Conservation (phyloP, 2,797 vertebrate species). For the Fistularia tabacaria region DNA sequence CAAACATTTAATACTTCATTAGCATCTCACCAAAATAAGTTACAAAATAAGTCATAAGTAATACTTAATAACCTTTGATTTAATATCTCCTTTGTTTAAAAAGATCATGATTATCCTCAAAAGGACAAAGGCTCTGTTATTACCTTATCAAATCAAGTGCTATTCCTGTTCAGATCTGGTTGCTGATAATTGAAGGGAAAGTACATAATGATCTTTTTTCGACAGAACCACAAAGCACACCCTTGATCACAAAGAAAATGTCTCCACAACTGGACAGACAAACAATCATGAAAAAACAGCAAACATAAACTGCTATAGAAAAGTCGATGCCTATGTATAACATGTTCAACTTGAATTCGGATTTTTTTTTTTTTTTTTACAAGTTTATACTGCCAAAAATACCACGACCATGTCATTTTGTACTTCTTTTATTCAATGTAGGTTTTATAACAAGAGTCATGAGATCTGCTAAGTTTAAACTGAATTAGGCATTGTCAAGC, state of each 20-base stretch:
- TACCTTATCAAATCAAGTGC: conserved; percentile 59
- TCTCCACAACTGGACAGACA: conserved; percentile 1
- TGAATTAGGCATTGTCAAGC: conserved; percentile 21
- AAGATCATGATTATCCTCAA: not conserved
- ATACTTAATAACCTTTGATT: not conserved
- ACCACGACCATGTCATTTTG: not conserved
- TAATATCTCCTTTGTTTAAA: not conserved
- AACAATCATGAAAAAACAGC: too few species aligned
- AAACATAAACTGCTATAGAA: too few species aligned
- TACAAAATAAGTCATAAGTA: not conserved
- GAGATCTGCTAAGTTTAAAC: conserved; percentile 31
- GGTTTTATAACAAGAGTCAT: conserved; percentile 40
- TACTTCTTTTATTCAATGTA: conserved; percentile 1
- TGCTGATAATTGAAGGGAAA: conserved; percentile 42
- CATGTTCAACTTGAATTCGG: too few species aligned
- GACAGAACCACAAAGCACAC: conserved; percentile 58
- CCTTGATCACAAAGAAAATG: conserved; percentile 22
- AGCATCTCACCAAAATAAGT: not conserved
- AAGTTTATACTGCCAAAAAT: not conserved
- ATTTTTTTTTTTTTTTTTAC: too few species aligned
- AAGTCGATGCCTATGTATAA: too few species aligned
- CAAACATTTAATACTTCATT: conserved; percentile 1
- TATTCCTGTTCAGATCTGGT: conserved; percentile 58
- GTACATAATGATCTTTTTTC: conserved; percentile 50
- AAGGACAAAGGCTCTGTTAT: conserved; percentile 11